These are phyloP conservation scores for Zosterops hypoxanthus DNA, from an alignment of 2,113 vertebrate species.

Conservation along the genomic window DNA sequence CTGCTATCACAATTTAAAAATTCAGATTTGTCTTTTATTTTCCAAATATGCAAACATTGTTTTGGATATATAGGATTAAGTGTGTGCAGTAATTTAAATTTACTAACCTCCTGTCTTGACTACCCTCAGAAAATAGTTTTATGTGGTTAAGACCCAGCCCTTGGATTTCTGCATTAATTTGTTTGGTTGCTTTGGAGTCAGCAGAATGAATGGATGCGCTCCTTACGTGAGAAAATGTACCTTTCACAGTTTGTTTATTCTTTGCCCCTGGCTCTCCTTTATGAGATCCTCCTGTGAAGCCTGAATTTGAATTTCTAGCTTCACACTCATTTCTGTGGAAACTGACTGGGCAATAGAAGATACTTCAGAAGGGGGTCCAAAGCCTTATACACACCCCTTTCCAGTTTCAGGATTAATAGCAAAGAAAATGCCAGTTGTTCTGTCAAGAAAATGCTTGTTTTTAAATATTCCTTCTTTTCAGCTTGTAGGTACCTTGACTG, in stretches of 20 bases:
- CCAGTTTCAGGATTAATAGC: not conserved
- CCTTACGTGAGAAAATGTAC: not conserved
- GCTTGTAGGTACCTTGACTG: not conserved
- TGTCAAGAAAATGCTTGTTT: not conserved
- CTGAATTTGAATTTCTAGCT: not conserved
- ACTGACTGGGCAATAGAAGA: not conserved
- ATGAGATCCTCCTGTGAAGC: not conserved
- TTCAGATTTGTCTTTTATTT: not conserved
- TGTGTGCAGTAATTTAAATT: not conserved
- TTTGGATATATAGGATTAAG: not conserved
- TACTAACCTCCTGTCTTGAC: not conserved
- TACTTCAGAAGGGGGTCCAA: not conserved
- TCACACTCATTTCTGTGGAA: not conserved
- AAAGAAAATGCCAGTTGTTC: not conserved
- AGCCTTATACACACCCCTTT: accelerated
- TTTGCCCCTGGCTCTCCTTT: not conserved
- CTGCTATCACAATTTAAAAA: not conserved
- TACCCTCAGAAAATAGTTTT: not conserved
- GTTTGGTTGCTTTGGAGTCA: not conserved
- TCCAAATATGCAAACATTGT: not conserved
- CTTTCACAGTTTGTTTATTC: not conserved
- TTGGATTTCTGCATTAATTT: not conserved
- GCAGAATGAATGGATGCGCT: not conserved
- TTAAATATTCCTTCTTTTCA: not conserved
- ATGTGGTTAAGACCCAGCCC: not conserved